Evolutionary conservation across 2,888 invertebrate genomes (phyloP).

Genomic region (Galerucella nymphaeae): DNA sequence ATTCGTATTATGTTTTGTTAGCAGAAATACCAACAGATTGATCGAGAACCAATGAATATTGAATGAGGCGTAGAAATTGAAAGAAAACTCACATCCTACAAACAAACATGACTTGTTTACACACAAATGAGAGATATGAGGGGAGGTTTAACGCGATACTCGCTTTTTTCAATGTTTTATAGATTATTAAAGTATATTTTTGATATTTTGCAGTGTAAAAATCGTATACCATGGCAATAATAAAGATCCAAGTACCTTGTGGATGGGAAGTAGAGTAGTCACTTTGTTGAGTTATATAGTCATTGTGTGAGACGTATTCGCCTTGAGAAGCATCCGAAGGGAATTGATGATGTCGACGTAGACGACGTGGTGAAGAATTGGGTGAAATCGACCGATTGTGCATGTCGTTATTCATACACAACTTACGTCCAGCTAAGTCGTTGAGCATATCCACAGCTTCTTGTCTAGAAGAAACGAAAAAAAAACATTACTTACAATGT

Average conservation of each 20-base stretch:
- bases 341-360: conserved; percentile 60
- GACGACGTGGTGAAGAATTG: conserved; percentile 70
- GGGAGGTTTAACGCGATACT: conserved; percentile 3
- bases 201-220: not conserved
- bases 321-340: conserved; percentile 64
- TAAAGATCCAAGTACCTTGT: conserved; percentile 14
- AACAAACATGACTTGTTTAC: too few relatives aligned
- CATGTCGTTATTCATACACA: conserved; percentile 65
- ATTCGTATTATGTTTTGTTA: too few relatives aligned
- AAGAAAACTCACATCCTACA: too few relatives aligned
- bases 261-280: conserved; percentile 43
- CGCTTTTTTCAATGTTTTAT: too few relatives aligned
- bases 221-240: not conserved
- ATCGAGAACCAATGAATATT: too few relatives aligned
- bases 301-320: conserved; percentile 30
- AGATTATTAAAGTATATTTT: too few relatives aligned
- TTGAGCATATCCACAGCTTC: conserved; percentile 88
- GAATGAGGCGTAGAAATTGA: too few relatives aligned
- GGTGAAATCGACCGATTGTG: conserved; percentile 68
- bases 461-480: conserved; percentile 67
- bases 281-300: conserved; percentile 3
- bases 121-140: not conserved
- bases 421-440: conserved; percentile 80
- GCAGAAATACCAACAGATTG: too few relatives aligned
- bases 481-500: not conserved